These are phyloP conservation scores for Tenthredo amoena DNA, from an alignment of 2,888 invertebrate species.

Conservation along the genomic window DNA sequence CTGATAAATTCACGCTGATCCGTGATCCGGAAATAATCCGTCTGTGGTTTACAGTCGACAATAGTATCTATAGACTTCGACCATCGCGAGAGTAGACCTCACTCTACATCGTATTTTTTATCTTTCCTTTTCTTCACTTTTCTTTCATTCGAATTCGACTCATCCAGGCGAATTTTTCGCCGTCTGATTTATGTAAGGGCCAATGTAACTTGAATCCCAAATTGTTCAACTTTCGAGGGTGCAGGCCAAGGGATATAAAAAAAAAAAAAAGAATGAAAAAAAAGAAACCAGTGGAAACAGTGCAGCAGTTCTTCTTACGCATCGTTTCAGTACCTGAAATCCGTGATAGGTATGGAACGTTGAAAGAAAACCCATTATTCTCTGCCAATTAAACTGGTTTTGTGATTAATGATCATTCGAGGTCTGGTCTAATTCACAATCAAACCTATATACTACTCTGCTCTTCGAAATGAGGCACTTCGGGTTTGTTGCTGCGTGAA, in stretches of 20 bases:
- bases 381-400: slow-evolving; percentile 38
- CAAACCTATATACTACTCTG: neutral
- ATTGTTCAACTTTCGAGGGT: neutral
- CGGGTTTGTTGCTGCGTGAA: slow-evolving; percentile 11
- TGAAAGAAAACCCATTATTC: slow-evolving; percentile 32
- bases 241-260: neutral
- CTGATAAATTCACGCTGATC: slow-evolving; percentile 19
- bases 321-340: neutral
- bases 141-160: neutral
- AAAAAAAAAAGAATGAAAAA: neutral
- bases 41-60: slow-evolving; percentile 15
- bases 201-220: neutral
- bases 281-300: neutral
- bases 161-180: neutral
- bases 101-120: neutral
- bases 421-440: neutral
- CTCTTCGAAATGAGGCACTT: neutral
- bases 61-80: neutral
- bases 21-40: neutral
- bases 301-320: neutral
- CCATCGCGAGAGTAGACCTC: neutral
- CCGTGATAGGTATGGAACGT: neutral
- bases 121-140: neutral
- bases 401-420: slow-evolving; percentile 16
- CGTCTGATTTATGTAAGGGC: neutral